Base-by-base conservation (phyloP, 1,140 invertebrate species). In the Pseudomyrmex sp. region DNA sequence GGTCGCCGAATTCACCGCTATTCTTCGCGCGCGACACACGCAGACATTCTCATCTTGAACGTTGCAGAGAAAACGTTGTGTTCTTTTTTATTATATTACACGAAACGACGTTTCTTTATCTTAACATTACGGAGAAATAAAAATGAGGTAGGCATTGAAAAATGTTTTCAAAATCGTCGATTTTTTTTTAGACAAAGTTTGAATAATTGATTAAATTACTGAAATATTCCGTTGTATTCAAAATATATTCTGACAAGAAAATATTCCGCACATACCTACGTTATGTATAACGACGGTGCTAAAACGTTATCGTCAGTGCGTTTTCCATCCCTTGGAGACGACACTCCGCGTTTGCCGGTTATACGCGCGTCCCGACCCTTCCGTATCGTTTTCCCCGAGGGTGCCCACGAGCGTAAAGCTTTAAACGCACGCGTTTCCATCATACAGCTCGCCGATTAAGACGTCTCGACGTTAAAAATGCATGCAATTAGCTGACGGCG, bases 401-500 rank as follows among this genome's bases (percentile, higher is more conserved):
- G 82, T 83, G 76, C 79, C 59, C 12, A 35, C 66, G 66, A 73
- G 85, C 65, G 70, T 89, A 82, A 84, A 85, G 85, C 87, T 88
- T 90, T 88, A 88, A 35, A 35, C 69, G 83, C 83, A 82, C 72
- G 85, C 87, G 87, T 91, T 92, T 91, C 87, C 91, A 92, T 92
- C 90, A 91, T 92, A 83, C 73, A 63, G 72, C 74, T 76, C 68
- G 73, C 83, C 89, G 91, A 92, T 92, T 91, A 91, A 88, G 91
- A 91, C 88, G 88, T 88, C 85, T 89, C 77, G 72, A 62, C 75
- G 85, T 92, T 92, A 92, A 92, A 92, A 92, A 92, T 92, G 90
- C 87, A 92, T 92, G 91, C 91, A 92, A 92, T 92, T 92, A 92
- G 87, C 82, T 86, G 70, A 69, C 66, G 83, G 72, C 70, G 61